A percentile compares a stretch with the other conserved stretches of the same genome.
Evolutionary conservation across 2,888 invertebrate genomes (phyloP).

Genomic region (Dichetophora obliterata): DNA sequence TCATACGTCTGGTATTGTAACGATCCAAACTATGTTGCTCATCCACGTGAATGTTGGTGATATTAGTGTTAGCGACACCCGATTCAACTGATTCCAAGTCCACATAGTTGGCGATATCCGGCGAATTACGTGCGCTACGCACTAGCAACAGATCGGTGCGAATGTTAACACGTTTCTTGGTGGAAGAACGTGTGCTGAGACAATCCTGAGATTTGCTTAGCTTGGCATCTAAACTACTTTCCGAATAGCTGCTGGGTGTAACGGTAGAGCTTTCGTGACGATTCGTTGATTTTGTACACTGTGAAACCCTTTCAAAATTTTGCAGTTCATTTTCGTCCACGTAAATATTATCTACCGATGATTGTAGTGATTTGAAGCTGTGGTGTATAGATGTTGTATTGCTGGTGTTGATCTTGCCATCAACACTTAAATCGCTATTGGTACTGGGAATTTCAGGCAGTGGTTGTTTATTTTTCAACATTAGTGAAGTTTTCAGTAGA

Average conservation of each 20-base stretch:
- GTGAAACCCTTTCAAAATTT: constrained; percentile 66
- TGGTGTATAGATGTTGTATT: constrained; percentile 57
- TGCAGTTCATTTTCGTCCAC: constrained; percentile 69
- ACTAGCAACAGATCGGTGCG: constrained; percentile 72
- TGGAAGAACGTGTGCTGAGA: constrained; percentile 71
- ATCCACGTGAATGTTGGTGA: constrained; percentile 47
- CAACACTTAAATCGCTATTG: constrained; percentile 51
- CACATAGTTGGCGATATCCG: constrained; percentile 65
- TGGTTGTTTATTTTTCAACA: constrained; percentile 70
- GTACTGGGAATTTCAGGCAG: constrained; percentile 62
- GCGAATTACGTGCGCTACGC: constrained; percentile 63
- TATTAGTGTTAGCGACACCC: constrained; percentile 63
- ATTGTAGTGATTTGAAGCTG: constrained; percentile 57
- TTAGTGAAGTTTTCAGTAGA: constrained; percentile 65
- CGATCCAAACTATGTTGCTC: constrained; percentile 71
- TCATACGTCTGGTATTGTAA: constrained; percentile 72
- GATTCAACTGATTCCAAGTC: constrained; percentile 69
- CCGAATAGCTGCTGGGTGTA: constrained; percentile 69
- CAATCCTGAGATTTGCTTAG: constrained; percentile 68
- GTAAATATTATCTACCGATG: constrained; percentile 71
- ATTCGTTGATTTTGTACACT: constrained; percentile 61
- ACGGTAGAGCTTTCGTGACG: constrained; percentile 67
- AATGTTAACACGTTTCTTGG: constrained; percentile 77
- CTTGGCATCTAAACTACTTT: constrained; percentile 68
- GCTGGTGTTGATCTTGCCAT: constrained; percentile 46